Base-by-base conservation (phyloP, 2,797 vertebrate species). In the Falco naumanni region DNA sequence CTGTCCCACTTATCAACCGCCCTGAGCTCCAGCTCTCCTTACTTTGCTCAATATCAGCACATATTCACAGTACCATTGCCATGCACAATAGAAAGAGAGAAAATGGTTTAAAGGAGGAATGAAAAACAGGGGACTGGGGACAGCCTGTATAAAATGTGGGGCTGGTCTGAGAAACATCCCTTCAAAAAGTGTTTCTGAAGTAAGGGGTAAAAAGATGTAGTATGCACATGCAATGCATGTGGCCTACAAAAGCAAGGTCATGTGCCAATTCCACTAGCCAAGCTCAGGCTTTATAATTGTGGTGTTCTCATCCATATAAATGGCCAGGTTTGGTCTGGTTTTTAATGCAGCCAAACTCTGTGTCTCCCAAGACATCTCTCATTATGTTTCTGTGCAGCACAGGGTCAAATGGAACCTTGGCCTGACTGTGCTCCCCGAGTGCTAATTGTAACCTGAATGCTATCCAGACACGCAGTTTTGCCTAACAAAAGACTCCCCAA, bases 401-500 rank as follows among this genome's bases (percentile, higher is more conserved):
- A 16, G 0, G 1, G 43, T 77, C 65, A 57, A 53, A 65, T 5
- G 50, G 57, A 69, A 4, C 59, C 66, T 60, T 14, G 74, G 37
- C 70, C 80, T 69, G 39, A 4, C 34, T 47, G n/a, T 34, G 45
- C 33, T 90, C 60, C 45, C 48, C 2, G 24, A 26, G 51, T 54
- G 29, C 65, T 79, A 14, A 50, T 63, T 92, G 90, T 14, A 47
- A 48, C 64, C 77, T 57, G 37, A 39, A 13, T 22, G 37, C 24
- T 71, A 5, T 37, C 47, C 60, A 50, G 15, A n/a, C 48, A 16
- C 2, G 2, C 20, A 4, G 43, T 63, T 95, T 54, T 86, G 65
- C 76, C 26, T 89, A 28, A 91, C 87, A 96, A 93, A 94, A 94
- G 90, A 12, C 83, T 90, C 80, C 74, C 85, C 0, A 45, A 76